Evolutionary conservation across 1,140 invertebrate genomes (phyloP).

Genomic region (Acyrthosiphon pisum): DNA sequence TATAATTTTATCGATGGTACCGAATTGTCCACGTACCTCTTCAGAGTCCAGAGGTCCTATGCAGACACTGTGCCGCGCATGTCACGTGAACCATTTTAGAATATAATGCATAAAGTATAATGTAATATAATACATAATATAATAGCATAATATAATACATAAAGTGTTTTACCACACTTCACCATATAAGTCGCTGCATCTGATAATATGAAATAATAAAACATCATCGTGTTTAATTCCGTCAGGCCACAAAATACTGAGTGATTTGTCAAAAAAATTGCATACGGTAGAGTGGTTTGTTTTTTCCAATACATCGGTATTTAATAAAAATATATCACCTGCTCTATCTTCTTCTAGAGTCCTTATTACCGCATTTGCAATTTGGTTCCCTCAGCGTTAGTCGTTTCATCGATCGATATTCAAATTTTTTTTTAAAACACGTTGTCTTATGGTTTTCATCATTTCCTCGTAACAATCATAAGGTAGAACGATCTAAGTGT

Average conservation of each 20-base stretch:
- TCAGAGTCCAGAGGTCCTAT: neutral
- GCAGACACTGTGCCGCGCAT: neutral
- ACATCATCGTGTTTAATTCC: constrained; percentile 23
- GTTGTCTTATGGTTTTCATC: neutral
- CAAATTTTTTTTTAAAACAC: too few relatives aligned
- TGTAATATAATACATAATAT: too few relatives aligned
- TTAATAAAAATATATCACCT: constrained; percentile 12
- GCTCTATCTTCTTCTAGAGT: neutral
- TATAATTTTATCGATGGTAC: neutral
- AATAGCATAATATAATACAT: too few relatives aligned
- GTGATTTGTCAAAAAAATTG: constrained; percentile 12
- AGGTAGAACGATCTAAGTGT: constrained; percentile 19
- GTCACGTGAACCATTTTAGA: constrained; percentile 16
- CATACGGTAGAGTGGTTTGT: neutral
- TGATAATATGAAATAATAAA: constrained; percentile 15
- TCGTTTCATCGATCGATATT: too few relatives aligned
- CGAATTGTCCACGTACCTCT: constrained; percentile 25
- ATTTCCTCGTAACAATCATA: constrained; percentile 32
- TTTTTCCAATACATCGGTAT: constrained; percentile 8
- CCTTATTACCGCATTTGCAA: neutral
- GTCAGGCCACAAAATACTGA: constrained; percentile 17
- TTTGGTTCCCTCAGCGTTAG: neutral
- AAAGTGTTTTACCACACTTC: neutral
- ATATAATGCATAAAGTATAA: too few relatives aligned
- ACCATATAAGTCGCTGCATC: constrained; percentile 19